Conservation (phyloP, 2,113 vertebrate species). For the Dipodomys ordii region DNA sequence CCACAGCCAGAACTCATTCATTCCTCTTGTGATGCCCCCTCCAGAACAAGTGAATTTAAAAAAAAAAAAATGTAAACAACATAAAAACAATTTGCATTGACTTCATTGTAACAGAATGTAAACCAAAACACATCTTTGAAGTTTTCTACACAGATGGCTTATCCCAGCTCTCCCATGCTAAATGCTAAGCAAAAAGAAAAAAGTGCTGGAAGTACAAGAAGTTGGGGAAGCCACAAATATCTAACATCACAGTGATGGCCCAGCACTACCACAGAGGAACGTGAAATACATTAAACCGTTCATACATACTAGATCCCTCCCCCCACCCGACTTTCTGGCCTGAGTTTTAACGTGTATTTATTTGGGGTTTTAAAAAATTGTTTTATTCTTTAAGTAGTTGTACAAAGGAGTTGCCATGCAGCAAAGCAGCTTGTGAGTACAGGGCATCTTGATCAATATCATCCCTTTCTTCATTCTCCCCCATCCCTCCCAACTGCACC, state of each 20-base stretch:
- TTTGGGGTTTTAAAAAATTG: too few species aligned
- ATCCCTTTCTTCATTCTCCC: too few species aligned
- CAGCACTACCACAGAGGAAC: constrained; percentile 74
- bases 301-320: neutral
- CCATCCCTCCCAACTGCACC: too few species aligned
- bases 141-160: constrained; percentile 88
- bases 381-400: too few species aligned
- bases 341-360: too few species aligned
- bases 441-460: too few species aligned
- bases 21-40: constrained; percentile 9
- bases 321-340: too few species aligned
- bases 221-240: constrained; percentile 89
- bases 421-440: too few species aligned
- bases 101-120: constrained; percentile 87
- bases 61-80: constrained; percentile 17
- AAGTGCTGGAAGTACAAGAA: constrained; percentile 87
- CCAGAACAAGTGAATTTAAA: constrained; percentile 72
- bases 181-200: constrained; percentile 86
- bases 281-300: constrained; percentile 1
- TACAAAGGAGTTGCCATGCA: too few species aligned
- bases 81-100: constrained; percentile 83
- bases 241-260: constrained; percentile 81
- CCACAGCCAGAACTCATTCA: neutral
- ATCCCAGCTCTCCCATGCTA: constrained; percentile 90
- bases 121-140: constrained; percentile 88